These are phyloP conservation scores for Andrena minutula DNA, from an alignment of 2,888 invertebrate species.

Conservation along the genomic window DNA sequence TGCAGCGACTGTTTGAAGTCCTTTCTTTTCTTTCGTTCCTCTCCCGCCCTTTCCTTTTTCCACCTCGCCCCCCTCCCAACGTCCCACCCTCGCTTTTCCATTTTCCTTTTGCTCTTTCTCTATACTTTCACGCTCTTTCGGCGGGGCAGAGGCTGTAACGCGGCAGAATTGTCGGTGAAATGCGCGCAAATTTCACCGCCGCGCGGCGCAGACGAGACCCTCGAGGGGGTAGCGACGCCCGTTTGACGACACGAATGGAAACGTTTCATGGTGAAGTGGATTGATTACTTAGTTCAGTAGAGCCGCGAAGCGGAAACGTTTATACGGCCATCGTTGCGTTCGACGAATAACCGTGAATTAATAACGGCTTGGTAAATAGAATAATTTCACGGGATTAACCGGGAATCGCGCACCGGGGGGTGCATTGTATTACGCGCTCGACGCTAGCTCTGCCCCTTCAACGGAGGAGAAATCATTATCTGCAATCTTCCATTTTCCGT, in stretches of 20 bases:
- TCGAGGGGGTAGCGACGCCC: slow-evolving; percentile 67
- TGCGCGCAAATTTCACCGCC: slow-evolving; percentile 60
- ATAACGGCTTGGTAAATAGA: slow-evolving; percentile 54
- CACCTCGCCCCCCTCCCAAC: background rate
- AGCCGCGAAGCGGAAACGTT: slow-evolving; percentile 57
- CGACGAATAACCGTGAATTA: slow-evolving; percentile 56
- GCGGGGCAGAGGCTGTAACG: slow-evolving; percentile 60
- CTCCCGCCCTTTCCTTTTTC: slow-evolving; percentile 4
- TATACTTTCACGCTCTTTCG: slow-evolving; percentile 66
- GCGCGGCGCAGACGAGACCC: slow-evolving; percentile 61
- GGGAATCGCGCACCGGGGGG: slow-evolving; percentile 18
- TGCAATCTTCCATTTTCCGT: background rate
- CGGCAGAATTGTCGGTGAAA: slow-evolving; percentile 62
- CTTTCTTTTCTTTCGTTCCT: slow-evolving; percentile 67
- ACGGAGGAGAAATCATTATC: slow-evolving; percentile 33
- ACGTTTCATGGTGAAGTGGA: slow-evolving; percentile 72
- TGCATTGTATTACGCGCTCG: slow-evolving; percentile 26
- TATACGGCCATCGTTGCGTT: slow-evolving; percentile 49
- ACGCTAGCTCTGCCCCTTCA: slow-evolving; percentile 15
- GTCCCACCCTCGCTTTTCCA: background rate
- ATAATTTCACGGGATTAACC: slow-evolving; percentile 47
- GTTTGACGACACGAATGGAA: slow-evolving; percentile 69
- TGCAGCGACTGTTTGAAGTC: slow-evolving; percentile 82
- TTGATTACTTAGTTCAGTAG: slow-evolving; percentile 69
- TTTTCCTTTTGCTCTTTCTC: slow-evolving; percentile 25